These are phyloP conservation scores for Aleadryas rufinucha DNA, from an alignment of 2,113 vertebrate species.

Conservation along the genomic window DNA sequence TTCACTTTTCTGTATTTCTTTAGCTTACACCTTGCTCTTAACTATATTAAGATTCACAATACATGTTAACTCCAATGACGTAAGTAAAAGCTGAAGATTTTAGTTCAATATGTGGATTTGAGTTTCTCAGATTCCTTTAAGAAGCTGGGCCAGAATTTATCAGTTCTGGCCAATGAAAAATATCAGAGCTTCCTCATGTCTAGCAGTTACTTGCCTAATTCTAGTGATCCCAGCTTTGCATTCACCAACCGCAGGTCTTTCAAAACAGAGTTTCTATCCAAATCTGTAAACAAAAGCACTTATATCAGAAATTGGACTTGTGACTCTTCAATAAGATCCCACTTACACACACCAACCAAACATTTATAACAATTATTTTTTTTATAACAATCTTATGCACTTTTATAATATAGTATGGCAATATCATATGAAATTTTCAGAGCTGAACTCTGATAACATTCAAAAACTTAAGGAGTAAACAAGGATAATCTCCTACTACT, in stretches of 20 bases:
- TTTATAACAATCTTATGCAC: neutral
- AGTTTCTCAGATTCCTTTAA: neutral
- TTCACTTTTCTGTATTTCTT: neutral
- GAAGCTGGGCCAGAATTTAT: neutral
- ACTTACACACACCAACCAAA: neutral
- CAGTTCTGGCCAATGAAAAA: neutral
- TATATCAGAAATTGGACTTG: neutral
- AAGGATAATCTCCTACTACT: neutral
- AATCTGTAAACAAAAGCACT: conserved; percentile 43
- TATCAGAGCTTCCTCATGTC: neutral
- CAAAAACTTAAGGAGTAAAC: neutral
- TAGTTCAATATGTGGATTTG: neutral
- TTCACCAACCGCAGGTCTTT: conserved; percentile 67
- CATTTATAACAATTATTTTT: neutral
- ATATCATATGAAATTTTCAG: neutral
- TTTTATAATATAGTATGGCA: neutral
- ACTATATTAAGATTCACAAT: neutral
- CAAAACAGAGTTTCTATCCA: conserved; percentile 57
- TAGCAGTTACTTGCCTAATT: conserved; percentile 68
- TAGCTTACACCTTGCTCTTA: neutral
- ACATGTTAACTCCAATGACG: neutral
- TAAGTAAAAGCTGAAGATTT: neutral
- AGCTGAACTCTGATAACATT: neutral
- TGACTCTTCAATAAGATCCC: neutral
- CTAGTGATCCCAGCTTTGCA: conserved; percentile 71